Percentiles rank a stretch among this genome's conserved stretches.
phyloP scores from a whole-genome alignment of 2,113 vertebrate genomes.

The Oryzias woworae region DNA sequence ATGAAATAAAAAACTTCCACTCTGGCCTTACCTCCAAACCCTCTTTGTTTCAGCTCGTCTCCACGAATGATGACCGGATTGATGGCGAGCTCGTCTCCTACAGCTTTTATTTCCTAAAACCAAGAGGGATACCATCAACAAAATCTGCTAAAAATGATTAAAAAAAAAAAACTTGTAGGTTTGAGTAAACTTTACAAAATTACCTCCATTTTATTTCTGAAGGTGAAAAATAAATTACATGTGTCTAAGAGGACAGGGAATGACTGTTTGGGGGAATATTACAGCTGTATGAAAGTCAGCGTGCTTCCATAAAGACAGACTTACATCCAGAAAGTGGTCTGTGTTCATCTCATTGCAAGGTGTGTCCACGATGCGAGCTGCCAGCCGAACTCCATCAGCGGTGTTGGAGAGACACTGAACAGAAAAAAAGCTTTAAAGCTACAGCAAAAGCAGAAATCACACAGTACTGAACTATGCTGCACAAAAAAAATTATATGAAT shows the following conservation, averaged over 20 bases:
- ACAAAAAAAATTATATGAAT: neutral
- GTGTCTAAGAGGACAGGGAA: too few relatives aligned
- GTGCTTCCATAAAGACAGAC: slow-evolving; percentile 16
- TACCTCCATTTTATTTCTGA: too few relatives aligned
- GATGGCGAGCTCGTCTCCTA: slow-evolving; percentile 88
- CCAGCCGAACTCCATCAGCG: slow-evolving; percentile 89
- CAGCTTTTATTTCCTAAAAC: slow-evolving; percentile 89
- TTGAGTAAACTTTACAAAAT: too few relatives aligned
- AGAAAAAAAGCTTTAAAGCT: slow-evolving; percentile 18
- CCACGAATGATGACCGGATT: slow-evolving; percentile 88
- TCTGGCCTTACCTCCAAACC: slow-evolving; percentile 87
- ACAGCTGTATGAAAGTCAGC: neutral
- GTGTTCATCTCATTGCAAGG: slow-evolving; percentile 98
- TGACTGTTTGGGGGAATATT: neutral
- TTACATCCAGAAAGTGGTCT: slow-evolving; percentile 88
- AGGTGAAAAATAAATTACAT: too few relatives aligned
- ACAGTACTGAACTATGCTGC: neutral
- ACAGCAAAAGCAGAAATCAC: neutral
- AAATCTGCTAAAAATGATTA: slow-evolving; percentile 8
- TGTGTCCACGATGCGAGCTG: slow-evolving; percentile 94
- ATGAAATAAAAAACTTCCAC: neutral
- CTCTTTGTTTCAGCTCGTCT: slow-evolving; percentile 88
- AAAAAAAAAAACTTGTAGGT: neutral
- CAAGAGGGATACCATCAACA: slow-evolving; percentile 8
- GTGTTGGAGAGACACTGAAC: slow-evolving; percentile 86